Evolutionary conservation across 1,140 invertebrate genomes (phyloP), one percentile per base, ranked within the genome.

Genomic region (Metaphire vulgaris): DNA sequence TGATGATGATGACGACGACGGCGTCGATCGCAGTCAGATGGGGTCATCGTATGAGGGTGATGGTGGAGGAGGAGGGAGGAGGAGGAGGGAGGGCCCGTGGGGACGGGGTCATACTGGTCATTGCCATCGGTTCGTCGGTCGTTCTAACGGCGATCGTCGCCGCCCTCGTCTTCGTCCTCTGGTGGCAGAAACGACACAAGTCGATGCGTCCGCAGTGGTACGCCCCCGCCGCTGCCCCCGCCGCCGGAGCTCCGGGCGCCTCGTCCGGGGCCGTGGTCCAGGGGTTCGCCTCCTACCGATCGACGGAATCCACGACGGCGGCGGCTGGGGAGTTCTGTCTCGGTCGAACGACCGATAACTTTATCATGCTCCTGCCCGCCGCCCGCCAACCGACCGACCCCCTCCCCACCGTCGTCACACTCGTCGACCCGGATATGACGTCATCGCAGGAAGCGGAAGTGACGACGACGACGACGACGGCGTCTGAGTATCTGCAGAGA

Each of bases 391-490:
- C 41, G 41, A 56, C 41, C 41, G 41, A 56, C 21, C 41, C 41
- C 6, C 41, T 56, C 21, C 41, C 41, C 6, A 12, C 41, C 6
- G 41, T 56, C 41, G 41, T 56, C 21, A 21, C 41, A 56, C 41
- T 56, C 41, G 41, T 56, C 41, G 41, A 56, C 41, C 41, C 41
- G 41, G 41, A 56, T 56, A 56, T 56, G 41, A 56, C 41, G 41
- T 56, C 41, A 56, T 56, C 41, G 21, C 41, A 56, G 41, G 41
- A 56, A 56, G 21, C 41, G 41, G 41, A 56, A 56, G 21, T 56
- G 41, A 21, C 21, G 6, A n/a, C n/a, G n/a, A n/a, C n/a, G n/a
- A n/a, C n/a, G n/a, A n/a, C n/a, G n/a, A n/a, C n/a, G n/a, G n/a
- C n/a, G n/a, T n/a, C n/a, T n/a, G 41, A 56, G 21, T 56, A 56